phyloP scores from a whole-genome alignment of 2,797 vertebrate genomes.

The Spondyliosoma cantharus region DNA sequence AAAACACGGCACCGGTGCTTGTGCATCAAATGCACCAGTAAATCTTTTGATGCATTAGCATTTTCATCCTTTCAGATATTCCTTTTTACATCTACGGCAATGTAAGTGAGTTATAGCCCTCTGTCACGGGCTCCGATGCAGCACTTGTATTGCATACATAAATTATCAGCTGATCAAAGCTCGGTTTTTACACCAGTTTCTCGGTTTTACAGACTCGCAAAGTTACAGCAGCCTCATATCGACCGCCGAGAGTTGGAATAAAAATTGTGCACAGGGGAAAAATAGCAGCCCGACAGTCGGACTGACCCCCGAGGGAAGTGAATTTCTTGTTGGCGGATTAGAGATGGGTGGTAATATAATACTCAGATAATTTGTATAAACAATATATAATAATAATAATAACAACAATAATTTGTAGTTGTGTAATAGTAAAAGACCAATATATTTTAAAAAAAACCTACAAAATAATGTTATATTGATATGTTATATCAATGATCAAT shows the following conservation, averaged over 20 bases:
- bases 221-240: conserved; percentile 44
- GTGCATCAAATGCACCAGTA: conserved; percentile 46
- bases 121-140: conserved; percentile 57
- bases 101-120: conserved; percentile 67
- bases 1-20: conserved; percentile 36
- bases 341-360: background rate
- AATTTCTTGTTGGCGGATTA: conserved; percentile 14
- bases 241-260: conserved; percentile 40
- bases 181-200: conserved; percentile 39
- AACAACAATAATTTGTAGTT: background rate
- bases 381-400: no score
- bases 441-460: background rate
- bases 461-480: background rate
- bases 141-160: conserved; percentile 63
- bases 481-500: conserved; percentile 12
- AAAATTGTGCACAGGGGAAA: conserved; percentile 45
- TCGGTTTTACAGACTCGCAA: conserved; percentile 62
- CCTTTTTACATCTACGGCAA: conserved; percentile 57
- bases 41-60: conserved; percentile 68
- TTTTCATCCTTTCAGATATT: conserved; percentile 68
- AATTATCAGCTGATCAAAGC: conserved; percentile 75
- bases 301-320: conserved; percentile 12
- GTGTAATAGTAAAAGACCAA: background rate
- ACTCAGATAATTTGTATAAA: background rate
- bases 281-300: conserved; percentile 16